These are phyloP conservation scores for Zaprionus inermis DNA, from an alignment of 1,140 invertebrate genomes.

Conservation along the genomic window DNA sequence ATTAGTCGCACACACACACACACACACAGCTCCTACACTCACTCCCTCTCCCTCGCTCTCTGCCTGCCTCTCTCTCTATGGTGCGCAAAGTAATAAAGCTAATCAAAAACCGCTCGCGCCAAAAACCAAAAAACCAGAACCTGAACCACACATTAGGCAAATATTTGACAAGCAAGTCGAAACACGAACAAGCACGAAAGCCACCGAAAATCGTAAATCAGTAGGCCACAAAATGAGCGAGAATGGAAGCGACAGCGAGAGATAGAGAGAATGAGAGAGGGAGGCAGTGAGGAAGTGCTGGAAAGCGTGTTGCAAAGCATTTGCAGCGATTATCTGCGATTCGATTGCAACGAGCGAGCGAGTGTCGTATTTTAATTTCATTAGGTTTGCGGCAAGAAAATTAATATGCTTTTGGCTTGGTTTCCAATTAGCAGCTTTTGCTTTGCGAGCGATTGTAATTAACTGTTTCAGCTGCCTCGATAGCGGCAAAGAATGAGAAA, in stretches of 20 bases:
- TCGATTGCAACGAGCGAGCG: background rate
- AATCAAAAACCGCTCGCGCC: conserved; percentile 77
- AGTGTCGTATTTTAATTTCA: conserved; percentile 23
- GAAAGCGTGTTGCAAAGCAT: conserved; percentile 1
- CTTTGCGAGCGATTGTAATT: conserved; percentile 30
- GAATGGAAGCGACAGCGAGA: background rate
- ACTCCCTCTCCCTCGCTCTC: background rate
- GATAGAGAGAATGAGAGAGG: too few species aligned
- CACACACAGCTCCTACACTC: conserved; percentile 1
- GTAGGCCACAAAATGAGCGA: conserved; percentile 74
- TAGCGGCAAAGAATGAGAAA: background rate
- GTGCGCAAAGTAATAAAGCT: conserved; percentile 77
- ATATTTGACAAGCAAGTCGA: conserved; percentile 66
- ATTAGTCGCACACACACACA: conserved; percentile 61
- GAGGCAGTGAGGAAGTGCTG: background rate
- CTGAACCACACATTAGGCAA: conserved; percentile 78
- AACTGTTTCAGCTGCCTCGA: conserved; percentile 21
- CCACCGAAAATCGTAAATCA: conserved; percentile 51
- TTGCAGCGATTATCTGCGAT: background rate
- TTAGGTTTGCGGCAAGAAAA: conserved; percentile 25
- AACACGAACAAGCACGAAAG: conserved; percentile 16
- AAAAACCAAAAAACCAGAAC: conserved; percentile 55
- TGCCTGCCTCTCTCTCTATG: background rate
- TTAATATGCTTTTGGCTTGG: conserved; percentile 39
- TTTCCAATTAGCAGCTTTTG: conserved; percentile 44